Evolutionary conservation across 2,113 vertebrate species (phyloP).

Genomic region (Microtus oregoni): DNA sequence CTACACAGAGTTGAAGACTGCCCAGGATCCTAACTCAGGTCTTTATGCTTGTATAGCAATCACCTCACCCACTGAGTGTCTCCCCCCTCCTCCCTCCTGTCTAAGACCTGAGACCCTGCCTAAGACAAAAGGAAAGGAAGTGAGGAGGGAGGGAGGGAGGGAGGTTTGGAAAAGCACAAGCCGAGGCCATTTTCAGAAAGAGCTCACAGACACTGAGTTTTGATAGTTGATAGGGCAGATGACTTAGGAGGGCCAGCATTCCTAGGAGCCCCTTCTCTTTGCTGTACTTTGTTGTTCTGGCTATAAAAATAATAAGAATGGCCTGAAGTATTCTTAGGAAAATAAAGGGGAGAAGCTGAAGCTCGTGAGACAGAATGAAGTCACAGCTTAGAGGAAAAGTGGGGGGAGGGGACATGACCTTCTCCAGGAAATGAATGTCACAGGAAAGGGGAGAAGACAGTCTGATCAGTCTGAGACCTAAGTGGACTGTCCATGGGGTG

Average conservation of each 20-base stretch:
- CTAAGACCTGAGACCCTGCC: background rate
- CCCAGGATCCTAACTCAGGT: background rate
- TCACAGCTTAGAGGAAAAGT: background rate
- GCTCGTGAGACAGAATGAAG: background rate
- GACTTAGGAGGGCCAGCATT: background rate
- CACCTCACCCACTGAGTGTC: background rate
- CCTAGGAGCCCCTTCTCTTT: background rate
- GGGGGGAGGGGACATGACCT: background rate
- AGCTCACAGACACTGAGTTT: background rate
- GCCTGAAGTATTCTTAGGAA: background rate
- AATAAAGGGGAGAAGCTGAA: background rate
- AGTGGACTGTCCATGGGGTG: background rate
- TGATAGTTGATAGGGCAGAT: background rate
- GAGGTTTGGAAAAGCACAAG: background rate
- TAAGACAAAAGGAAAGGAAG: background rate
- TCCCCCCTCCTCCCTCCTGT: background rate
- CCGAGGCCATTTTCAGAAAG: background rate
- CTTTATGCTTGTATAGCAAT: background rate
- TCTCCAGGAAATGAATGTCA: background rate
- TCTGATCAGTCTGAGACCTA: background rate
- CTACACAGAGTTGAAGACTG: background rate
- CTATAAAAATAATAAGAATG: background rate
- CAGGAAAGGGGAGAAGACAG: background rate
- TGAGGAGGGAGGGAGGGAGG: background rate
- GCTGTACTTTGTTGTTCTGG: background rate